Evolutionary conservation across 1,140 invertebrate species (phyloP), one percentile per base, ranked within the genome.

Genomic region (Hycleus cichorii): DNA sequence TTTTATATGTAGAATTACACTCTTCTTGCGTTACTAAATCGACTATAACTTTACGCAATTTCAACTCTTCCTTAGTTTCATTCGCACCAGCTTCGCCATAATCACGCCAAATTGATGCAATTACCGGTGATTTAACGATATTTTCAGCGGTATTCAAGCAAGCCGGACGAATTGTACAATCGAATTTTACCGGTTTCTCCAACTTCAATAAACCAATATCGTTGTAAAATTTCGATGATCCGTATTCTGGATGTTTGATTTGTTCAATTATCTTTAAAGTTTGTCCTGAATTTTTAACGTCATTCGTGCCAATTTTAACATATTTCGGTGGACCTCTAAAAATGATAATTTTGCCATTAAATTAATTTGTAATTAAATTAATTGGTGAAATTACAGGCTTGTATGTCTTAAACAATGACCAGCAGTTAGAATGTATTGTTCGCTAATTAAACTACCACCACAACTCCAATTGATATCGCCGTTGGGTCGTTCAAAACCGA

Each of bases 131-230:
- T 12, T 12, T 12, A 53, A 50, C 44, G 71, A 75, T 7, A 59
- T 40, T 1, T 68, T 4, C 1, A 12, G 18, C 18, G 18, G 18
- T 18, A 18, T 18, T 18, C 18, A 87, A 64, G 67, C 85, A 87
- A 11, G 81, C 78, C 10, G 83, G 81, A 18, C 75, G 67, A 45
- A 81, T 75, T 4, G 59, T 63, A n/a, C 68, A 65, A 48, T 69
- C 74, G 11, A 85, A 75, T 2, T 64, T 64, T 7, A 80, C 76
- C 27, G 64, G 48, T 39, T 59, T 64, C 2, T 73, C 68, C 7
- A 87, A 65, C 63, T 79, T 74, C 1, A 86, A 51, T 1, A 87
- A 57, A 4, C 78, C 84, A 46, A 87, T 84, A 57, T 88, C 86
- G 58, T 83, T 73, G 57, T 86, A 85, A 50, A 78, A 72, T 0